A percentile compares a stretch with the other conserved stretches of the same genome.
phyloP scores from a whole-genome alignment of 2,888 invertebrate genomes.

The Hirtodrosophila confusa region DNA sequence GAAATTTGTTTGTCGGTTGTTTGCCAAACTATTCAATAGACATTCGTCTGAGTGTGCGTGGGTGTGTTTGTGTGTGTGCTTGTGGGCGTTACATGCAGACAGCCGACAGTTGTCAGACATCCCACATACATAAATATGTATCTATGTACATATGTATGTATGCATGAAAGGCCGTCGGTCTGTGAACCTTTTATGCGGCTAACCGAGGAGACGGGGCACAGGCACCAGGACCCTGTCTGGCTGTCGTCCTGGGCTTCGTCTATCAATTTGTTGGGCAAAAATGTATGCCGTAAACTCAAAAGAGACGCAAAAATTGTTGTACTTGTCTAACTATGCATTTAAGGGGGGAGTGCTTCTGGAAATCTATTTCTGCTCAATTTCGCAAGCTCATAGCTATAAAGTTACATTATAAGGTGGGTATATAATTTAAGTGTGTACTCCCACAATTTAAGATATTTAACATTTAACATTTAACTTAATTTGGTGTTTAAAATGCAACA shows the following conservation, averaged over 20 bases:
- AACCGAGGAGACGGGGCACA: constrained; percentile 20
- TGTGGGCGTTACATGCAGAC: constrained; percentile 33
- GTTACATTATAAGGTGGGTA: too few relatives aligned
- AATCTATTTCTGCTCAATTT: constrained; percentile 16
- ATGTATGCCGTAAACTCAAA: constrained; percentile 30
- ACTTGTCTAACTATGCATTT: constrained; percentile 12
- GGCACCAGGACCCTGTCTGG: constrained; percentile 27
- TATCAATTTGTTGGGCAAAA: constrained; percentile 51
- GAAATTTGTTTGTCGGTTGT: constrained; percentile 74
- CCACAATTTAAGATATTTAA: too few relatives aligned
- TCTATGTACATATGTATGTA: constrained; percentile 2
- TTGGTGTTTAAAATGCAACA: too few relatives aligned
- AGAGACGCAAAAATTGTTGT: constrained; percentile 21
- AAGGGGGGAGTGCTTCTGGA: constrained; percentile 7
- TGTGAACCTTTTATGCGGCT: constrained; percentile 46
- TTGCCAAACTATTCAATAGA: constrained; percentile 70
- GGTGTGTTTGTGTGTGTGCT: constrained; percentile 3
- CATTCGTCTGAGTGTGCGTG: constrained; percentile 27
- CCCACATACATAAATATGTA: constrained; percentile 37
- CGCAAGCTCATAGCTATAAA: not conserved
- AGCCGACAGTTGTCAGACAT: constrained; percentile 56
- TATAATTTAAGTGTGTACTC: not conserved
- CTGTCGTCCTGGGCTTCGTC: constrained; percentile 14
- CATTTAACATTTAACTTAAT: too few relatives aligned
- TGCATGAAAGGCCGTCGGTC: constrained; percentile 27